Evolutionary conservation across 2,888 invertebrate species (phyloP).

Genomic region (Apantesis nais): DNA sequence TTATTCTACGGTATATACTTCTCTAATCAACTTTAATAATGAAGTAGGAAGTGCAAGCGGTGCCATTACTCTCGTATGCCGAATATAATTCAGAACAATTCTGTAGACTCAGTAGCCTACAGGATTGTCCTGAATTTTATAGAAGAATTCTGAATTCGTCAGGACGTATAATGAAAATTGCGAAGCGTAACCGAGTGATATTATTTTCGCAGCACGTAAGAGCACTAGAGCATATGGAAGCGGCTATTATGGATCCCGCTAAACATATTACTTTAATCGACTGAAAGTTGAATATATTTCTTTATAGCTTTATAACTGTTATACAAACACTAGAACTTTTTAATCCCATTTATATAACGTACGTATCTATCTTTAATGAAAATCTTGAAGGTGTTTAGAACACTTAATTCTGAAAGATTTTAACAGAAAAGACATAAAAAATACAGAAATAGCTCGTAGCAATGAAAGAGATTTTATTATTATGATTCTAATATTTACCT

Average conservation of each 20-base stretch:
- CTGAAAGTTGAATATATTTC: conserved; percentile 10
- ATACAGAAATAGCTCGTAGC: too few relatives aligned
- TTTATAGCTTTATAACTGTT: conserved; percentile 11
- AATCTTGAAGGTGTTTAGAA: neutral
- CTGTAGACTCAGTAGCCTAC: conserved; percentile 23
- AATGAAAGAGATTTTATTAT: too few relatives aligned
- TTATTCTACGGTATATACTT: neutral
- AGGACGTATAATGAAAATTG: conserved; percentile 34
- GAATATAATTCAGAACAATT: conserved; percentile 25
- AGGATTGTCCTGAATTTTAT: too few relatives aligned
- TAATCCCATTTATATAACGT: neutral
- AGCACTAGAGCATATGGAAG: conserved; percentile 34
- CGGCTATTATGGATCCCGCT: conserved; percentile 34
- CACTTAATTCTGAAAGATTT: neutral
- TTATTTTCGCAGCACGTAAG: conserved; percentile 45
- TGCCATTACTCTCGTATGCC: conserved; percentile 21
- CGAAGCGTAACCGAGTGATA: conserved; percentile 39
- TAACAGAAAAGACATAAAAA: neutral
- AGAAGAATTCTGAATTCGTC: too few relatives aligned
- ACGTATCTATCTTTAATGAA: neutral
- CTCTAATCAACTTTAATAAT: conserved; percentile 21
- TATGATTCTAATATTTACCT: too few relatives aligned
- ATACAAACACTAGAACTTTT: neutral
- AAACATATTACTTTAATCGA: conserved; percentile 23
- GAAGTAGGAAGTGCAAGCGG: conserved; percentile 28